Conservation (phyloP, 2,797 vertebrate genomes). For the Hydrophis major region DNA sequence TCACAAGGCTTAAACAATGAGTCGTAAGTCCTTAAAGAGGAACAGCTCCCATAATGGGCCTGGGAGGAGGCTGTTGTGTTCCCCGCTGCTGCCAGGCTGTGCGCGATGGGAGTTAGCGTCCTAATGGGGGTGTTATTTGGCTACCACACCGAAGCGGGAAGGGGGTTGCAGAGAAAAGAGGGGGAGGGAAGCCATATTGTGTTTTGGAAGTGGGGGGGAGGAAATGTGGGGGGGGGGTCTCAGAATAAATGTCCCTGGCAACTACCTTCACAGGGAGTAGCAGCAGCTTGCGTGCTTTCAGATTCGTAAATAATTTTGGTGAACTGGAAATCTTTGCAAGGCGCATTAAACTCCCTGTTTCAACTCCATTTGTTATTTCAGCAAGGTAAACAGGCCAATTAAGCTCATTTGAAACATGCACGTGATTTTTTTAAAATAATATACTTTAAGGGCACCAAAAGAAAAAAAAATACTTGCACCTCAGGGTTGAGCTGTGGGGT, state of each 20-base stretch:
- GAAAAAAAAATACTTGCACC: not conserved
- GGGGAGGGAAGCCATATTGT: not conserved
- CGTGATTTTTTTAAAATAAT: not conserved
- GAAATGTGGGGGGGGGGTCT: not conserved
- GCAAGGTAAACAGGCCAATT: not conserved
- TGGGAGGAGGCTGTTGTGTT: too few relatives aligned
- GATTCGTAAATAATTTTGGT: not conserved
- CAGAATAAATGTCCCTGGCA: slow-evolving; percentile 1
- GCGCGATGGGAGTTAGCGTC: not conserved
- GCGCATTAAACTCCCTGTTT: too few relatives aligned
- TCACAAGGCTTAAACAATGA: too few relatives aligned
- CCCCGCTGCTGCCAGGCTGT: not conserved
- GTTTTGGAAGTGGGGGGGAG: too few relatives aligned
- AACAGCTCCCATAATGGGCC: not conserved
- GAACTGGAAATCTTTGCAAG: not conserved
- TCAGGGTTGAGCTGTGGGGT: not conserved
- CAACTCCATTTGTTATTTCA: not conserved
- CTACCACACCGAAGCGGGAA: not conserved
- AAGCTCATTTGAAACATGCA: not conserved
- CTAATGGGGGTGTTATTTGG: not conserved
- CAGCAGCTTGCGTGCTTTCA: not conserved
- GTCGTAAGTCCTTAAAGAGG: not conserved
- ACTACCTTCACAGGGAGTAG: not conserved
- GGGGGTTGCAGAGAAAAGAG: not conserved
- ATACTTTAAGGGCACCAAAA: not conserved